Evolutionary conservation across 2,888 invertebrate genomes (phyloP).

Genomic region (Netelia fuscicornis): DNA sequence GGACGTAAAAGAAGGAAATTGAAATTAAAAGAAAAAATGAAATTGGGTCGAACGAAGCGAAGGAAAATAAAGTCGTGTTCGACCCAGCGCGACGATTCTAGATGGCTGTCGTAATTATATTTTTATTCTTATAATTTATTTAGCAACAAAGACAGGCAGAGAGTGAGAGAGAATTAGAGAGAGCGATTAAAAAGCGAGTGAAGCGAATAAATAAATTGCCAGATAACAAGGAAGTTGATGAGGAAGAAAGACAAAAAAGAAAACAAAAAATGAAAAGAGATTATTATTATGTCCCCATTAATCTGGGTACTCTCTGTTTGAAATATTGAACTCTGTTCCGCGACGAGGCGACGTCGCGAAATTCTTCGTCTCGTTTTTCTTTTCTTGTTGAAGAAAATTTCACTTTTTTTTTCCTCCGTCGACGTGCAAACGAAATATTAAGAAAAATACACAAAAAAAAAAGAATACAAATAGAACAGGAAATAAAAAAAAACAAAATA

Average conservation of each 20-base stretch:
- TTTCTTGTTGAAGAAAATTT: constrained; percentile 42
- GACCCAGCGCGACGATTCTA: constrained; percentile 40
- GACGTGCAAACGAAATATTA: constrained; percentile 14
- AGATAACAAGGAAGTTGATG: constrained; percentile 24
- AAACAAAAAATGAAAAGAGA: constrained; percentile 33
- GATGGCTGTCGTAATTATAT: constrained; percentile 59
- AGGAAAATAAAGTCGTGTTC: constrained; percentile 26
- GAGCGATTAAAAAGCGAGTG: constrained; percentile 8
- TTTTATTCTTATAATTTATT: constrained; percentile 71
- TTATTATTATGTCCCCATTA: constrained; percentile 65
- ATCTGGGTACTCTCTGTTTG: constrained; percentile 30
- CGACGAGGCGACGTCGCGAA: constrained; percentile 18
- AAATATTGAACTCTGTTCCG: constrained; percentile 39
- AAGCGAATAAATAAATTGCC: constrained; percentile 16
- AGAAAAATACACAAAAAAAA: not conserved
- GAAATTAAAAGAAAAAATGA: constrained; percentile 1
- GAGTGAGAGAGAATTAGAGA: not conserved
- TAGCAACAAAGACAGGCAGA: constrained; percentile 59
- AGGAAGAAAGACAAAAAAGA: constrained; percentile 11
- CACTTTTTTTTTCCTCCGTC: constrained; percentile 34
- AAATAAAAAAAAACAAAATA: not conserved
- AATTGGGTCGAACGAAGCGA: constrained; percentile 28
- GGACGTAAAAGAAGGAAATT: not conserved
- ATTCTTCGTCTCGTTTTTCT: constrained; percentile 50
- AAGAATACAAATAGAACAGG: constrained; percentile 15